Evolutionary conservation across 2,113 vertebrate genomes (phyloP).

Genomic region (Athene cunicularia): DNA sequence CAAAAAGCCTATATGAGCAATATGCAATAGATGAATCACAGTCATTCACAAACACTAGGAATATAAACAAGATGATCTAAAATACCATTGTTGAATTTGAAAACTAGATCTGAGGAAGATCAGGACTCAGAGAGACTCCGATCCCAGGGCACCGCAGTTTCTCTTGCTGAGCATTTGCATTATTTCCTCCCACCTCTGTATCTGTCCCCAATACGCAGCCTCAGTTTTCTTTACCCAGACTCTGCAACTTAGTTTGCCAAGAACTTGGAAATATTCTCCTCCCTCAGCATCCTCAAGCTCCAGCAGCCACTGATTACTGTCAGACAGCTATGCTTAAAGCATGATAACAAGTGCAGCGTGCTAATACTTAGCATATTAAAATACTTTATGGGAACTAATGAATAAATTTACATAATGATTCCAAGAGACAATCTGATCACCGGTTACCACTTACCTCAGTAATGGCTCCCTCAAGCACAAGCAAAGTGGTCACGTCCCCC

Average conservation of each 20-base stretch:
- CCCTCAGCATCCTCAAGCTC: background rate
- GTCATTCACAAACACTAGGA: background rate
- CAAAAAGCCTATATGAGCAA: background rate
- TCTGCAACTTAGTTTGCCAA: background rate
- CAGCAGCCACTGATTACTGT: background rate
- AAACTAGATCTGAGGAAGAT: background rate
- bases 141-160: background rate
- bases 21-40: background rate
- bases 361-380: background rate
- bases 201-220: background rate
- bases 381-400: background rate
- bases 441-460: background rate
- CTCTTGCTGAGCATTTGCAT: background rate
- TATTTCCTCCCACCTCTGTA: background rate
- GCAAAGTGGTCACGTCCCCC: background rate
- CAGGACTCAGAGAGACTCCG: background rate
- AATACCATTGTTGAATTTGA: background rate
- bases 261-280: background rate
- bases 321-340: background rate
- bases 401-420: background rate
- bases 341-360: background rate
- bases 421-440: background rate
- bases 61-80: background rate
- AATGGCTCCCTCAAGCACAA: background rate
- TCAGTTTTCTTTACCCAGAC: background rate